Evolutionary conservation across 1,140 invertebrate genomes (phyloP).

Genomic region (Mycetomoellerius zeteki): DNA sequence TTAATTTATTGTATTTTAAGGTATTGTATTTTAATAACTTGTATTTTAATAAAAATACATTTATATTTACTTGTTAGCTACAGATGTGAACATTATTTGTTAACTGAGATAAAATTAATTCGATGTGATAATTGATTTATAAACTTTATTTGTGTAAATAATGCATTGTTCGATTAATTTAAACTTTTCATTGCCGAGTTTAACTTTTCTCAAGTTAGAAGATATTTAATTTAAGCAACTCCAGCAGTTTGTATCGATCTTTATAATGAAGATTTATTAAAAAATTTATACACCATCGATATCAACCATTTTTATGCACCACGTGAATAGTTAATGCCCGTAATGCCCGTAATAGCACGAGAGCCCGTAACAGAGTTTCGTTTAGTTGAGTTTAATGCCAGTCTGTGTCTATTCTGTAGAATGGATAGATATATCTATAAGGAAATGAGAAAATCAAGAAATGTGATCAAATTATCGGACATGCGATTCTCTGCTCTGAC

Average conservation of each 20-base stretch:
- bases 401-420: background rate
- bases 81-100: background rate
- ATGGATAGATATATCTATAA: background rate
- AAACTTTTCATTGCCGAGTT: background rate
- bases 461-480: slow-evolving; percentile 15
- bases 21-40: slow-evolving; percentile 12
- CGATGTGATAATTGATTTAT: background rate
- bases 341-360: background rate
- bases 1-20: slow-evolving; percentile 2
- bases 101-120: slow-evolving; percentile 14
- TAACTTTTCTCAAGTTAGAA: background rate
- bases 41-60: no score
- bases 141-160: slow-evolving; percentile 1
- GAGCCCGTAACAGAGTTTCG: background rate
- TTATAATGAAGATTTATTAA: background rate
- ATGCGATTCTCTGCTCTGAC: background rate
- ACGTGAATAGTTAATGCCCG: background rate
- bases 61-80: background rate
- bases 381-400: slow-evolving; percentile 4
- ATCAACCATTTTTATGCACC: background rate
- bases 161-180: background rate
- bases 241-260: background rate
- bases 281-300: background rate
- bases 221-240: slow-evolving; percentile 16
- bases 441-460: slow-evolving; percentile 16